Evolutionary conservation across 2,113 vertebrate genomes (phyloP).

Genomic region (Rhizomys pruinosus): DNA sequence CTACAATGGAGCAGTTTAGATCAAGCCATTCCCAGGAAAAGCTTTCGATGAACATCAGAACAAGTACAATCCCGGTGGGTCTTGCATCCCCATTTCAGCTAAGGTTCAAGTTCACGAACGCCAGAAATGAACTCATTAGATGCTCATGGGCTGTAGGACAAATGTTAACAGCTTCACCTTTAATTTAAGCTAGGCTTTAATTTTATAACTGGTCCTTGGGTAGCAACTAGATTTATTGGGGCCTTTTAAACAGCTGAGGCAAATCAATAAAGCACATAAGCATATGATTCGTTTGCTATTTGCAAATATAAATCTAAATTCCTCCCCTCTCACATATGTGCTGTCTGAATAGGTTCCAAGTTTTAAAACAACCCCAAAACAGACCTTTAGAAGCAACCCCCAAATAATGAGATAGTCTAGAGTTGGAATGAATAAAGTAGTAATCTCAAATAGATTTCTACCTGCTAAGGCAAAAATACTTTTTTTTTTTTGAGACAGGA

Average conservation of each 20-base stretch:
- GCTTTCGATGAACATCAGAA: constrained; percentile 54
- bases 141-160: constrained; percentile 57
- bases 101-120: constrained; percentile 54
- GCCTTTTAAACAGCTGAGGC: constrained; percentile 61
- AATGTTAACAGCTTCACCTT: constrained; percentile 74
- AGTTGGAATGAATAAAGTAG: not conserved
- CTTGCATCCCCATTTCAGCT: constrained; percentile 65
- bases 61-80: not conserved
- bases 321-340: not conserved
- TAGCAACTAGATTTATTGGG: constrained; percentile 66
- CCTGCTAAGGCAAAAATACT: not conserved
- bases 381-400: not conserved
- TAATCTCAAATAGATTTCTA: not conserved
- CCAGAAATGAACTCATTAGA: constrained; percentile 63
- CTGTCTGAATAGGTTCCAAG: not conserved
- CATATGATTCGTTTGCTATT: constrained; percentile 43
- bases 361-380: constrained; percentile 1
- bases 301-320: constrained; percentile 38
- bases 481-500: no score
- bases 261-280: constrained; percentile 44
- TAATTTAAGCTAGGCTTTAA: constrained; percentile 74
- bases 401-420: not conserved
- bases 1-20: constrained; percentile 13
- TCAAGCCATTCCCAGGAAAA: constrained; percentile 37
- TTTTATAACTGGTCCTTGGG: constrained; percentile 71